Percentiles rank a stretch among this genome's conserved stretches.
Evolutionary conservation across 2,113 vertebrate genomes (phyloP).

Genomic region (Pachyramphus minor): DNA sequence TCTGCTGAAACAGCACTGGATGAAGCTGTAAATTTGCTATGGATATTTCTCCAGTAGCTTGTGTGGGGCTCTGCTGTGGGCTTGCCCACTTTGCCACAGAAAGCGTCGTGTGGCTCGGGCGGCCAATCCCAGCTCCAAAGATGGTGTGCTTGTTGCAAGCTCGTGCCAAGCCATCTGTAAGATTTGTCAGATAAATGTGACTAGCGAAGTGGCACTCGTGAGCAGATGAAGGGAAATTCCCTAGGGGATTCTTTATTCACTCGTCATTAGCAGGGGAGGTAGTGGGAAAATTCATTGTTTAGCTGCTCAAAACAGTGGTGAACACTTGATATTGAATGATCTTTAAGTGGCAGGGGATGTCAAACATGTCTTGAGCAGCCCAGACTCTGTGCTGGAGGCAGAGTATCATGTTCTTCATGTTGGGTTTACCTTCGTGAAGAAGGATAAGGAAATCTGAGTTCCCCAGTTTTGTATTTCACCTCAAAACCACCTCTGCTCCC

Average conservation of each 20-base stretch:
- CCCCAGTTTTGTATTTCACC: background rate
- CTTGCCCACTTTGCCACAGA: constrained; percentile 16
- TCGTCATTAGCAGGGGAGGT: constrained; percentile 55
- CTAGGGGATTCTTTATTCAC: constrained; percentile 53
- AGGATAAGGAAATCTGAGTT: background rate
- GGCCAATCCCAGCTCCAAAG: constrained; percentile 52
- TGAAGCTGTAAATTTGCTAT: background rate
- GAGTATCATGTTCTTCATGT: background rate
- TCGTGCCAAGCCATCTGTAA: constrained; percentile 65
- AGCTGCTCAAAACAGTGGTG: background rate
- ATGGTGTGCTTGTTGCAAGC: constrained; percentile 55
- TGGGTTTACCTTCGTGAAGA: background rate
- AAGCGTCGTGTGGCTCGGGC: background rate
- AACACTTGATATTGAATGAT: background rate
- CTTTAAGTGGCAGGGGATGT: background rate
- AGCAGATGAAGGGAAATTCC: constrained; percentile 68
- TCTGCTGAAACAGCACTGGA: background rate
- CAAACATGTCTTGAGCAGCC: background rate
- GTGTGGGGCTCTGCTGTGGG: background rate
- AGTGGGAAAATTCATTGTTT: constrained; percentile 55
- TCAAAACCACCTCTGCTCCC: background rate
- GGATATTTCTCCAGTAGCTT: background rate
- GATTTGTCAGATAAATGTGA: constrained; percentile 69
- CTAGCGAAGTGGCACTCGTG: constrained; percentile 65
- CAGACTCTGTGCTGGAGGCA: background rate